Evolutionary conservation across 1,140 invertebrate species (phyloP).

Genomic region (Spodoptera frugiperda): DNA sequence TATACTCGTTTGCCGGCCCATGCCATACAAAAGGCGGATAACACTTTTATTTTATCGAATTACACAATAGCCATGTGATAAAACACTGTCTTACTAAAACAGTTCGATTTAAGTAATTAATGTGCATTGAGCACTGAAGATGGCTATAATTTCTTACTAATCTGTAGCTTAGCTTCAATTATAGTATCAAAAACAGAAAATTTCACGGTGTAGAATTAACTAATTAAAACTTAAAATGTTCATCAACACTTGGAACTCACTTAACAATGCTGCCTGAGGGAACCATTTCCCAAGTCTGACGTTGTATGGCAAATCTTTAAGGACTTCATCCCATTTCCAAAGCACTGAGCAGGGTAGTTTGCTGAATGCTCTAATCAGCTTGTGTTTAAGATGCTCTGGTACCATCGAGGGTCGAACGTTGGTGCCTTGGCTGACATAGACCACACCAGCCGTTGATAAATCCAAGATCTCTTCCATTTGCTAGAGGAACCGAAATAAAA

Average conservation of each 20-base stretch:
- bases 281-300: conserved; percentile 1
- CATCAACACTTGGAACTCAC: neutral
- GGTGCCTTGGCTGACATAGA: neutral
- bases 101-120: too few relatives aligned
- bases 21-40: too few relatives aligned
- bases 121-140: too few relatives aligned
- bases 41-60: too few relatives aligned
- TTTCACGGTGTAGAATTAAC: too few relatives aligned
- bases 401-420: neutral
- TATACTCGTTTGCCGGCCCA: too few relatives aligned
- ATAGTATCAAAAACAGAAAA: too few relatives aligned
- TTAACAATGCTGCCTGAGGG: neutral
- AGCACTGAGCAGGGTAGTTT: neutral
- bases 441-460: neutral
- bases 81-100: too few relatives aligned
- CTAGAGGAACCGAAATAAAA: neutral
- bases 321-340: neutral
- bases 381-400: neutral
- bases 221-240: too few relatives aligned
- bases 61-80: neutral
- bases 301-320: neutral
- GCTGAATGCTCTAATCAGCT: neutral
- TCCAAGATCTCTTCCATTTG: neutral
- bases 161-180: too few relatives aligned
- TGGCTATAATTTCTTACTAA: too few relatives aligned